Percentiles rank a stretch among this genome's conserved stretches.
These are phyloP conservation scores for Brachylomia viminalis DNA, from an alignment of 2,888 invertebrate species.

Conservation along the genomic window DNA sequence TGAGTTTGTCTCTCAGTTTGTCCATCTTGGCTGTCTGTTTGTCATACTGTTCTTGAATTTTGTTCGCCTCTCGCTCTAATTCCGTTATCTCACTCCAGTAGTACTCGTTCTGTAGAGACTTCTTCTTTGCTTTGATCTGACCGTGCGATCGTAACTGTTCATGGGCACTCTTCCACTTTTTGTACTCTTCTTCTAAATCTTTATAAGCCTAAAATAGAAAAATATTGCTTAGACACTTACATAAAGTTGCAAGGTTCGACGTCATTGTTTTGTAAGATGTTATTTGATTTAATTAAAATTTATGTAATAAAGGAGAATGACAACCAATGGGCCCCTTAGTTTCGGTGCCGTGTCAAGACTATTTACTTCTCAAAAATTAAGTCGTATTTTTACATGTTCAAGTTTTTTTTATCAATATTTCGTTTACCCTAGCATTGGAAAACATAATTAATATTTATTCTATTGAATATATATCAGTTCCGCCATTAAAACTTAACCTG, in stretches of 20 bases:
- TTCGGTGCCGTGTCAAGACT: too few species aligned
- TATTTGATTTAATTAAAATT: too few species aligned
- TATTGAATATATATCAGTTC: too few species aligned
- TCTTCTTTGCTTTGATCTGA: conserved; percentile 85
- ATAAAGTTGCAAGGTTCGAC: neutral
- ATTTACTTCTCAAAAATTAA: too few species aligned
- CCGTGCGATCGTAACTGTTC: conserved; percentile 90
- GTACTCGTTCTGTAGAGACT: conserved; percentile 90
- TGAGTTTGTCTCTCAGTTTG: conserved; percentile 80
- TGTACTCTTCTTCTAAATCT: conserved; percentile 85
- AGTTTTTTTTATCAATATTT: too few species aligned
- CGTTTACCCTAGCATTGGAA: too few species aligned
- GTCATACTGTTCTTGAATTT: conserved; percentile 84
- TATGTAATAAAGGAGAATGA: too few species aligned
- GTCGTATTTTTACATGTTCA: too few species aligned
- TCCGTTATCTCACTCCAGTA: conserved; percentile 88
- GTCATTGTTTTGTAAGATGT: too few species aligned
- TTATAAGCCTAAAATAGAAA: conserved; percentile 75
- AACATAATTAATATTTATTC: too few species aligned
- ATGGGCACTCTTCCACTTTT: conserved; percentile 89
- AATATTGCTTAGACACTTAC: neutral
- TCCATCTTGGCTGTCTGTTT: conserved; percentile 84
- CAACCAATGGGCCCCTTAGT: too few species aligned
- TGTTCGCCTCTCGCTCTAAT: conserved; percentile 77
- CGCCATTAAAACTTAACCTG: too few species aligned